These are phyloP conservation scores for Periparus ater DNA, from an alignment of 2,797 vertebrate genomes.

Conservation along the genomic window DNA sequence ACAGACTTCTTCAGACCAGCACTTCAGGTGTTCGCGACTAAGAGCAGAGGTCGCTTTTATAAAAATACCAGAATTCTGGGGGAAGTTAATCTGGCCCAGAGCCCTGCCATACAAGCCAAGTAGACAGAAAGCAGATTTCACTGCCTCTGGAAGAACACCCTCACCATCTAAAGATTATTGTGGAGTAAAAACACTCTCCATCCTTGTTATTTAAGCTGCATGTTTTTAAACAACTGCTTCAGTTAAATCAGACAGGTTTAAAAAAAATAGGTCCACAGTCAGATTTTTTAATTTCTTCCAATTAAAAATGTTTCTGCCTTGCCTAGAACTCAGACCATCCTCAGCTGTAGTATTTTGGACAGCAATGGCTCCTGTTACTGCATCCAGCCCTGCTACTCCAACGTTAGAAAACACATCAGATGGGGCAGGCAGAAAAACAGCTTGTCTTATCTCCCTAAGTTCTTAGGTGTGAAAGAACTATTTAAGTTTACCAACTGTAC, in stretches of 20 bases:
- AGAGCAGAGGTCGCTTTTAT: not conserved
- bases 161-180: not conserved
- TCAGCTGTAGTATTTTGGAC: not conserved
- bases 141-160: not conserved
- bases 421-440: not conserved
- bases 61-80: not conserved
- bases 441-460: not conserved
- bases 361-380: not conserved
- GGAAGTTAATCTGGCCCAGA: not conserved
- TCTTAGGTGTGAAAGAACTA: not conserved
- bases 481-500: not conserved
- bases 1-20: not conserved
- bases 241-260: not conserved
- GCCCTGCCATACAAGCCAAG: not conserved
- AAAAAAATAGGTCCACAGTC: not conserved
- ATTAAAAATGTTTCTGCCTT: not conserved
- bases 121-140: not conserved
- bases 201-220: not conserved
- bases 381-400: not conserved
- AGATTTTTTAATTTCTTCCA: not conserved
- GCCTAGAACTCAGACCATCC: not conserved
- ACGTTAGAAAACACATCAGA: not conserved
- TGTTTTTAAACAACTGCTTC: not conserved
- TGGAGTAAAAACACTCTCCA: not conserved
- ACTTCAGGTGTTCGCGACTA: not conserved